phyloP scores from a whole-genome alignment of 1,140 invertebrate genomes.

The Eumaeus atala region DNA sequence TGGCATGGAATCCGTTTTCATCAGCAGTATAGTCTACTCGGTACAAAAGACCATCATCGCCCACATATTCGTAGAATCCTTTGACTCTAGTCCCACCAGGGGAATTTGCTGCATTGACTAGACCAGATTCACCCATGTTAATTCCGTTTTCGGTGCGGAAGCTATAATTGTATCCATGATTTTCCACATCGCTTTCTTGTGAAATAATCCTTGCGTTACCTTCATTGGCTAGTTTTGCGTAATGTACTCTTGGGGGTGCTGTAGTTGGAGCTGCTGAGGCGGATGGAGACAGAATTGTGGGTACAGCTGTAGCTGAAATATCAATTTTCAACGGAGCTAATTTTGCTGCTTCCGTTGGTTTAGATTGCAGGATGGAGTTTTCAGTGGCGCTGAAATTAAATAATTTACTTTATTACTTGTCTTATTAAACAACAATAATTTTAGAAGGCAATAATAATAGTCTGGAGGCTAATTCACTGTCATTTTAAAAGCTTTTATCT shows the following conservation, averaged over 20 bases:
- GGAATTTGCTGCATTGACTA: slow-evolving; percentile 69
- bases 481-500: too few species aligned
- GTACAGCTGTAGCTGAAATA: slow-evolving; percentile 15
- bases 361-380: background rate
- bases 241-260: slow-evolving; percentile 7
- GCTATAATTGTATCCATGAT: slow-evolving; percentile 48
- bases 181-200: slow-evolving; percentile 44
- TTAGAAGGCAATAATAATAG: too few species aligned
- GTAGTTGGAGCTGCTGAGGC: slow-evolving; percentile 14
- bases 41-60: slow-evolving; percentile 74
- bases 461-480: too few species aligned
- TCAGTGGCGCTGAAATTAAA: background rate
- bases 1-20: slow-evolving; percentile 78
- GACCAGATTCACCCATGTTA: slow-evolving; percentile 57
- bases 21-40: slow-evolving; percentile 79
- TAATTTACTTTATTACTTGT: background rate
- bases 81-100: slow-evolving; percentile 79
- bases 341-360: background rate
- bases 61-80: slow-evolving; percentile 77
- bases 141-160: slow-evolving; percentile 65
- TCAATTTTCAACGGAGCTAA: slow-evolving; percentile 14
- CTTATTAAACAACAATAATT: background rate
- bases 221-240: slow-evolving; percentile 29
- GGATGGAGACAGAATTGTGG: background rate
- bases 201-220: slow-evolving; percentile 43